A percentile compares a stretch with the other conserved stretches of the same genome.
Conservation (phyloP, 2,797 vertebrate genomes). For the Anas georgica region DNA sequence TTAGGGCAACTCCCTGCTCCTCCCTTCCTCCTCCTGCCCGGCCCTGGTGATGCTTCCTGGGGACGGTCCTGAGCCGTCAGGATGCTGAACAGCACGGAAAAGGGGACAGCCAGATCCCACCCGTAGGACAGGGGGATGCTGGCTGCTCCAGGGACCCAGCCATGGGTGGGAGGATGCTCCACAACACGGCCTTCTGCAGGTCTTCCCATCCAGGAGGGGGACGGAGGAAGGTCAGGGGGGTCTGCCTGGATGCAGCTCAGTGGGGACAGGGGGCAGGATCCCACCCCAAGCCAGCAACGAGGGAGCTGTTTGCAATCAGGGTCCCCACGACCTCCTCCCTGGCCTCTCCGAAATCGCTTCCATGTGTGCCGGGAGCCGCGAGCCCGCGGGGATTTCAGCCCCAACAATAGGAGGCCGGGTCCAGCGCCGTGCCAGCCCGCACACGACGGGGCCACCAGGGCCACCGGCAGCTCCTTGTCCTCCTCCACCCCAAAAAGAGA, state of each 20-base stretch:
- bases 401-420: neutral
- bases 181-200: too few relatives aligned
- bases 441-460: neutral
- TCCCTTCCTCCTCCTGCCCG: neutral
- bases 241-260: too few relatives aligned
- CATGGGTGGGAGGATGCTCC: too few relatives aligned
- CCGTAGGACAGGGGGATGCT: neutral
- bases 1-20: neutral
- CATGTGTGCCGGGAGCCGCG: neutral
- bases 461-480: neutral
- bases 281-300: neutral
- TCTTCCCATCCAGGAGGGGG: too few relatives aligned
- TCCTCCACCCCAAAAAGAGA: neutral
- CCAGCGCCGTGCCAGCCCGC: neutral
- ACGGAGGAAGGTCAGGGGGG: too few relatives aligned
- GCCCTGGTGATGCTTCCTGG: accelerated
- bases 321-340: constrained; percentile 1
- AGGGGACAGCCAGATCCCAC: accelerated
- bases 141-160: too few relatives aligned
- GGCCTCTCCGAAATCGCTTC: constrained; percentile 15
- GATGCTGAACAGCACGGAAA: neutral
- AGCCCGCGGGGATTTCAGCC: neutral
- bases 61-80: neutral
- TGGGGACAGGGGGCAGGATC: neutral
- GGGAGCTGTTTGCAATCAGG: constrained; percentile 22